These are phyloP conservation scores for Leptinotarsa undecemlineata DNA, from an alignment of 1,140 invertebrate species.

Conservation along the genomic window DNA sequence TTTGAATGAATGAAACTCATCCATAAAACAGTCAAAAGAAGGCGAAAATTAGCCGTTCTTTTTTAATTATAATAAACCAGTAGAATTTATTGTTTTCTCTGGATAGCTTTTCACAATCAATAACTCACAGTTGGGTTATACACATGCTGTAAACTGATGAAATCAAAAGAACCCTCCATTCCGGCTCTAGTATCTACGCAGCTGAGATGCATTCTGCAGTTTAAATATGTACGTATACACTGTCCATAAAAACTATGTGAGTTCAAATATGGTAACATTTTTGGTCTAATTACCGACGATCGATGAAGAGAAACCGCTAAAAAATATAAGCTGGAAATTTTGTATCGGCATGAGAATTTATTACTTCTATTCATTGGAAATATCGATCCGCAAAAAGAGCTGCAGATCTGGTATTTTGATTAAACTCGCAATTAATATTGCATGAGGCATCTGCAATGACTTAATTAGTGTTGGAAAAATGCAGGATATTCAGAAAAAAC, in stretches of 20 bases:
- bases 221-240: not conserved
- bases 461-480: slow-evolving; percentile 7
- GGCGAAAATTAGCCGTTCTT: too few species aligned
- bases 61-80: too few species aligned
- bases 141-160: too few species aligned
- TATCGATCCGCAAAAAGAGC: not conserved
- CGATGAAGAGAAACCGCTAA: not conserved
- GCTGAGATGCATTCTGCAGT: not conserved
- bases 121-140: too few species aligned
- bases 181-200: too few species aligned
- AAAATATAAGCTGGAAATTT: not conserved
- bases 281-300: not conserved
- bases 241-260: not conserved
- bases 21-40: too few species aligned
- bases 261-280: not conserved
- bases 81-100: too few species aligned
- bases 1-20: too few species aligned
- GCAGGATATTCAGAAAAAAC: not conserved
- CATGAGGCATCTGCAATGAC: slow-evolving; percentile 13
- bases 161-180: too few species aligned
- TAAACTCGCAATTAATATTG: slow-evolving; percentile 13
- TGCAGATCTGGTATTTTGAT: slow-evolving; percentile 10
- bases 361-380: slow-evolving; percentile 2
- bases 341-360: slow-evolving; percentile 4
- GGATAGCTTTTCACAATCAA: too few species aligned